Conservation (phyloP, 2,797 vertebrate species). For the Labroides dimidiatus region DNA sequence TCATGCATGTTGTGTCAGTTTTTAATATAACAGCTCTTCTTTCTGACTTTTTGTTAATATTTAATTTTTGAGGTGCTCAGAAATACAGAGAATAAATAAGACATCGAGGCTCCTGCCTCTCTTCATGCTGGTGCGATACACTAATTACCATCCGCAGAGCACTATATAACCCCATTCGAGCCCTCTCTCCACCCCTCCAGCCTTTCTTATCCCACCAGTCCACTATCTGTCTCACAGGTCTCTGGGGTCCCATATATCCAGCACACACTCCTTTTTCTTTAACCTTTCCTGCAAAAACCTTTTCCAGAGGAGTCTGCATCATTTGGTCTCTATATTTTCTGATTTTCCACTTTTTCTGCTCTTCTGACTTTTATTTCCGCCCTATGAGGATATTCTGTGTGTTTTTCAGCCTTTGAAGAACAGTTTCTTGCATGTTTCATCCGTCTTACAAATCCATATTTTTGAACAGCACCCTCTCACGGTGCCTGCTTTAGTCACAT, state of each 20-base stretch:
- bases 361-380: not conserved
- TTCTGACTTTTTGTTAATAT: not conserved
- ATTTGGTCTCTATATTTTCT: conserved; percentile 12
- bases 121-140: conserved; percentile 32
- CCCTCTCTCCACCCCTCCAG: conserved; percentile 43
- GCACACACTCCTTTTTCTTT: too few species aligned
- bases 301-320: conserved; percentile 16
- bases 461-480: not conserved
- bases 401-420: not conserved
- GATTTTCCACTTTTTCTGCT: not conserved
- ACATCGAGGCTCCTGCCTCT: conserved; percentile 1
- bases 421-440: not conserved
- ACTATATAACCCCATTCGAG: conserved; percentile 44
- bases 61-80: not conserved
- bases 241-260: conserved; percentile 71
- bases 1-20: conserved; percentile 9
- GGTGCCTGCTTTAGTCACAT: conserved; percentile 3
- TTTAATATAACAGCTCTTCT: not conserved
- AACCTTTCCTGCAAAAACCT: conserved; percentile 43
- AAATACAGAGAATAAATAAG: not conserved
- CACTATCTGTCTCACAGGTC: conserved; percentile 56
- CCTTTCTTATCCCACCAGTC: conserved; percentile 53
- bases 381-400: not conserved
- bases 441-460: conserved; percentile 6
- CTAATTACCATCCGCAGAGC: conserved; percentile 56